These are phyloP conservation scores for Noctua comes DNA, from an alignment of 2,888 invertebrate genomes.

Conservation along the genomic window DNA sequence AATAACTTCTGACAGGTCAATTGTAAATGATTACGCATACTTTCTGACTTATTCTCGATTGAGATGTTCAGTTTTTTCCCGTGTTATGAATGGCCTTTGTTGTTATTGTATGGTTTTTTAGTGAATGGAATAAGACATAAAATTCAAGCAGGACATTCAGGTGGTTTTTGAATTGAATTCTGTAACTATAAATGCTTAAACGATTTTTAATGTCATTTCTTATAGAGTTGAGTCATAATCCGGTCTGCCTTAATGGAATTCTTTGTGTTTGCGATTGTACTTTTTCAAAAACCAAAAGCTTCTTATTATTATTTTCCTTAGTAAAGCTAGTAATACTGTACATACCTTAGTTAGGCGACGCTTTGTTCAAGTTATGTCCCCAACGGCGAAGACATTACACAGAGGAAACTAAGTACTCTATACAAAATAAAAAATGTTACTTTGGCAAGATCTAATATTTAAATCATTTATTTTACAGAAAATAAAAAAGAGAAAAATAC, in stretches of 20 bases:
- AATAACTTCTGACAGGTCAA: conserved; percentile 82
- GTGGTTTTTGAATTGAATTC: conserved; percentile 22
- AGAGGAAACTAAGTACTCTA: conserved; percentile 77
- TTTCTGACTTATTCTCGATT: conserved; percentile 61
- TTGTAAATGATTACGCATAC: conserved; percentile 79
- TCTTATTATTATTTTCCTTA: conserved; percentile 81
- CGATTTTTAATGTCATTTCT: conserved; percentile 24
- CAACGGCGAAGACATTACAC: conserved; percentile 68
- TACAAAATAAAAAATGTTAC: conserved; percentile 79
- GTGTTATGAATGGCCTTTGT: conserved; percentile 45
- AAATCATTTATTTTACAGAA: conserved; percentile 73
- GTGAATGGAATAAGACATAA: conserved; percentile 25
- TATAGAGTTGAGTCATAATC: neutral
- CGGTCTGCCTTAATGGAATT: neutral
- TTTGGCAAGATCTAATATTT: conserved; percentile 85
- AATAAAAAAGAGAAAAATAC: conserved; percentile 63
- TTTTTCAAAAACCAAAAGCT: conserved; percentile 72
- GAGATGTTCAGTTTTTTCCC: conserved; percentile 56
- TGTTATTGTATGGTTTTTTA: conserved; percentile 49
- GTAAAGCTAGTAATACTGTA: conserved; percentile 90
- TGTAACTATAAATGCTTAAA: conserved; percentile 13
- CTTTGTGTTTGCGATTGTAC: conserved; percentile 62
- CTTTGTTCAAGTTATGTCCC: conserved; percentile 69
- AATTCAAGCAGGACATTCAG: conserved; percentile 18
- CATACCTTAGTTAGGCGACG: conserved; percentile 85